Conservation (phyloP, 30 jellyfish, hydroid and myxozoan genomes). For the Pseudorhiza aurosa region DNA sequence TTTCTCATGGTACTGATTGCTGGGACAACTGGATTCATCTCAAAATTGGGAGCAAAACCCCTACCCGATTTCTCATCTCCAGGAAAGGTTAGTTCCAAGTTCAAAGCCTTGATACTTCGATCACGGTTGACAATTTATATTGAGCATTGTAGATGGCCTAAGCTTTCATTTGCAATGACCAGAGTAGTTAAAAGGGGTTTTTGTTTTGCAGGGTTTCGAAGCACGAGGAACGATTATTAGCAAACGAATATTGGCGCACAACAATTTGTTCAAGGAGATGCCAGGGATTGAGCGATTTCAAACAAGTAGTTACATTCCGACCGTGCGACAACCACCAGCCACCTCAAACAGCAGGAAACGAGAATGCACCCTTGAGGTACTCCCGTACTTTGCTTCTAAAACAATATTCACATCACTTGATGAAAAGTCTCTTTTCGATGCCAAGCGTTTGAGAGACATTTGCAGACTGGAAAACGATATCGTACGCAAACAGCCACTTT, state of each 20-base stretch:
- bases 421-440: constrained; percentile 22
- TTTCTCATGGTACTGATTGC: constrained; percentile 55
- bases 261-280: constrained; percentile 45
- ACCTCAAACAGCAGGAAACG: background rate
- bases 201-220: constrained; percentile 84
- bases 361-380: constrained; percentile 41
- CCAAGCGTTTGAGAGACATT: constrained; percentile 30
- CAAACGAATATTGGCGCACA: constrained; percentile 26
- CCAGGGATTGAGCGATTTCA: constrained; percentile 56
- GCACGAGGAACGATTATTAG: constrained; percentile 80
- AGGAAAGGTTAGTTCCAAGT: constrained; percentile 39
- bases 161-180: no score
- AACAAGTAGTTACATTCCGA: constrained; percentile 59
- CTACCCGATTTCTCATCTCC: constrained; percentile 82
- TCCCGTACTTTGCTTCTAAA: constrained; percentile 41
- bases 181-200: no score
- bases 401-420: constrained; percentile 45
- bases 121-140: no score
- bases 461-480: constrained; percentile 50
- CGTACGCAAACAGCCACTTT: constrained; percentile 24
- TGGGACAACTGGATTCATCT: constrained; percentile 52
- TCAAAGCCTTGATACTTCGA: no score
- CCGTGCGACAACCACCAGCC: constrained; percentile 1
- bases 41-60: constrained; percentile 78
- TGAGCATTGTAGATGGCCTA: background rate